Evolutionary conservation across 2,888 invertebrate genomes (phyloP).

Genomic region (Schizotus pectinicornis): DNA sequence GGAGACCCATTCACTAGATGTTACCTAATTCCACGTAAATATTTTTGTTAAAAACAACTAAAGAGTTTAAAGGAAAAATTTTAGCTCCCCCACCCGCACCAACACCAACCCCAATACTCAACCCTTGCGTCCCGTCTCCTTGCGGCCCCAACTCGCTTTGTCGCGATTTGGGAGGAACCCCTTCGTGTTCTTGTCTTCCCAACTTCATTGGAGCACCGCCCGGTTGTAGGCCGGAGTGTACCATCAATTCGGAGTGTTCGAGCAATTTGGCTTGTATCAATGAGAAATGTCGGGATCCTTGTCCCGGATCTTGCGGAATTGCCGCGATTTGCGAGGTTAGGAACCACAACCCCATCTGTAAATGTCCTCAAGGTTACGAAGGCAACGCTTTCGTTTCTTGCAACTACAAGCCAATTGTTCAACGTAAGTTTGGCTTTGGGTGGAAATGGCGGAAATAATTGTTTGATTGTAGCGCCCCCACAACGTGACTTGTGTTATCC

Average conservation of each 20-base stretch:
- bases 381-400: slow-evolving; percentile 76
- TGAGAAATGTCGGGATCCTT: slow-evolving; percentile 80
- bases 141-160: slow-evolving; percentile 63
- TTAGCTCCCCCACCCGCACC: slow-evolving; percentile 41
- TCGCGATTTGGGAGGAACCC: slow-evolving; percentile 69
- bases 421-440: slow-evolving; percentile 38
- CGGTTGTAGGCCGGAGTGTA: slow-evolving; percentile 64
- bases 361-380: slow-evolving; percentile 71
- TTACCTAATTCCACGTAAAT: slow-evolving; percentile 47
- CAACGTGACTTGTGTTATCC: slow-evolving; percentile 66
- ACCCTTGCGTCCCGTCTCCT: slow-evolving; percentile 57
- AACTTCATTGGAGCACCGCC: slow-evolving; percentile 73
- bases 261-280: slow-evolving; percentile 78
- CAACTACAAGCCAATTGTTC: slow-evolving; percentile 45
- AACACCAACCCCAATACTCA: slow-evolving; percentile 28
- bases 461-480: slow-evolving; percentile 54
- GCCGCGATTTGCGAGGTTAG: slow-evolving; percentile 75
- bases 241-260: slow-evolving; percentile 75
- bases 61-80: slow-evolving; percentile 14
- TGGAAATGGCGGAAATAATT: no score
- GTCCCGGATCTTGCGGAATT: slow-evolving; percentile 79
- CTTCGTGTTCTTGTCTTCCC: slow-evolving; percentile 75
- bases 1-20: slow-evolving; percentile 67
- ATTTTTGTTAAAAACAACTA: neutral
- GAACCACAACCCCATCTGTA: slow-evolving; percentile 77